phyloP scores from a whole-genome alignment of 2,113 vertebrate genomes.

The Columbina picui region DNA sequence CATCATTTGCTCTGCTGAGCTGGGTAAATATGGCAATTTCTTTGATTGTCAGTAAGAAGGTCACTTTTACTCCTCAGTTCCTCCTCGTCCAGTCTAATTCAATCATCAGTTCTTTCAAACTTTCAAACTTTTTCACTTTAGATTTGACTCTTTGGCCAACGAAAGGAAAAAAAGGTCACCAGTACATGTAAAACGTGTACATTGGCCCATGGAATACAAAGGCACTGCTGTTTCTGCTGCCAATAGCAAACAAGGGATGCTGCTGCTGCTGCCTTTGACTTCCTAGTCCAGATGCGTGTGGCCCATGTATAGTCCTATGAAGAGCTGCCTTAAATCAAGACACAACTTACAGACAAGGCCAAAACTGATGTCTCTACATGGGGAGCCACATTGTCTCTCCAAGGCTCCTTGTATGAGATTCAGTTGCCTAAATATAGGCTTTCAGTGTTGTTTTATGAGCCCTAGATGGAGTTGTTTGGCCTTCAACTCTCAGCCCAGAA shows the following conservation, averaged over 20 bases:
- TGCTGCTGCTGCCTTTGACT: background rate
- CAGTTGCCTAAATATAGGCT: background rate
- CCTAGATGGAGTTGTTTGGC: background rate
- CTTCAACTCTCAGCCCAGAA: background rate
- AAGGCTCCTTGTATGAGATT: background rate
- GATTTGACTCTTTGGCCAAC: background rate
- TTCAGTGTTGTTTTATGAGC: background rate
- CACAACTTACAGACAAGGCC: background rate
- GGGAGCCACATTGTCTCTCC: background rate
- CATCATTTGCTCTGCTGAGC: constrained; percentile 59
- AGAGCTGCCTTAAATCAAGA: background rate
- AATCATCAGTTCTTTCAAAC: background rate
- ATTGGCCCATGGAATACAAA: background rate
- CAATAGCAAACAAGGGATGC: background rate
- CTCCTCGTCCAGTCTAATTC: background rate
- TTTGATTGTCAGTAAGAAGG: constrained; percentile 17
- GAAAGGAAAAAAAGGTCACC: background rate
- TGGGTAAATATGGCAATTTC: constrained; percentile 40
- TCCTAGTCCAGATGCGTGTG: background rate
- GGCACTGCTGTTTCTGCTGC: background rate
- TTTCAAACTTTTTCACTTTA: constrained; percentile 12
- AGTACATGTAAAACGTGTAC: background rate
- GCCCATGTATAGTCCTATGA: background rate
- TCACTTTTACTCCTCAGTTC: constrained; percentile 46
- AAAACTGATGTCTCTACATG: background rate